These are phyloP conservation scores for Gracilinanus agilis DNA, from an alignment of 2,113 vertebrate genomes.

Conservation along the genomic window DNA sequence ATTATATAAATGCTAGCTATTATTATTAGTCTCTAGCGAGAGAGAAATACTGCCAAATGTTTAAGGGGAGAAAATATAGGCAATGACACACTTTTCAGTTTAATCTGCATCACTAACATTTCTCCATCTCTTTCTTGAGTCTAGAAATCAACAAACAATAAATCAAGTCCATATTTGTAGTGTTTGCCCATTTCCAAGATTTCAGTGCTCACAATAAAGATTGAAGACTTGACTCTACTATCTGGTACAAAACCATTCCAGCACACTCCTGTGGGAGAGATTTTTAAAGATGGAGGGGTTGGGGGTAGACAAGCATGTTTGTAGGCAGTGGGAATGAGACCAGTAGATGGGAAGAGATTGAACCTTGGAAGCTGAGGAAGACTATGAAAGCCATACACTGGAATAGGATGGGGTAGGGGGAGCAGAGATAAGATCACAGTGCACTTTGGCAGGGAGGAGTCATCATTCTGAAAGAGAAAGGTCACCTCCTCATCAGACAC, in stretches of 20 bases:
- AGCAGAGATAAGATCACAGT: no score
- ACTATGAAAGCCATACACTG: neutral
- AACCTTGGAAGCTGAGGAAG: neutral
- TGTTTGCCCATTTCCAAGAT: neutral
- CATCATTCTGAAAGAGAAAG: neutral
- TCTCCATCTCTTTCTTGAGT: neutral
- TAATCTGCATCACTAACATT: neutral
- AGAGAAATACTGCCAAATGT: neutral
- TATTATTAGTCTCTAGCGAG: neutral
- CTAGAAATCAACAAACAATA: neutral
- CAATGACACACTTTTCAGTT: neutral
- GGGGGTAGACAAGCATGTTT: neutral
- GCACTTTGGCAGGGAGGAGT: neutral
- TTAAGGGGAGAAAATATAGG: neutral
- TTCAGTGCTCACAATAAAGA: neutral
- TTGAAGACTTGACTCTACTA: neutral
- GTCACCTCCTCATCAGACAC: neutral
- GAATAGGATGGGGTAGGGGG: neutral
- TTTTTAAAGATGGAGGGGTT: neutral
- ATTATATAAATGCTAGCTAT: neutral
- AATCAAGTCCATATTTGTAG: neutral
- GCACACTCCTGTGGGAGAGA: neutral
- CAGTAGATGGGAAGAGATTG: neutral
- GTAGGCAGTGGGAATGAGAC: neutral
- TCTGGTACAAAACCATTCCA: neutral